Conservation (phyloP, 2,797 vertebrate genomes). For the Dermochelys coriacea region DNA sequence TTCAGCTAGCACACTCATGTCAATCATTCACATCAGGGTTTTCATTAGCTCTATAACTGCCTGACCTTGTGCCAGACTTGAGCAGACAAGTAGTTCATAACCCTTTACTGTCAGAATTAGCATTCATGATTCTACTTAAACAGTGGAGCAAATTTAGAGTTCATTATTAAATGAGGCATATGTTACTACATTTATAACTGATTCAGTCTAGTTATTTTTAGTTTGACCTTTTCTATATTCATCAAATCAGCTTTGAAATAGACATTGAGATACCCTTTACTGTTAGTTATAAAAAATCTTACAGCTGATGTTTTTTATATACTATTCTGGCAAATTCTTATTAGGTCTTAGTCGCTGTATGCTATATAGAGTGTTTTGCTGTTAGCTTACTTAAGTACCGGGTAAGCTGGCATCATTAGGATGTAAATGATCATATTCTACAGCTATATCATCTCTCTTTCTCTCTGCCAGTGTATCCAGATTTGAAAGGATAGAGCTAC, state of each 20-base stretch:
- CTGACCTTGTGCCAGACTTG: constrained; percentile 76
- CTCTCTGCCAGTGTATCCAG: not conserved
- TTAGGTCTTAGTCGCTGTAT: constrained; percentile 41
- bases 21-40: constrained; percentile 76
- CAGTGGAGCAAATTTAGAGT: constrained; percentile 79
- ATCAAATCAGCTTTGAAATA: constrained; percentile 83
- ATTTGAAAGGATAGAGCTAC: constrained; percentile 20
- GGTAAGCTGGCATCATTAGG: not conserved
- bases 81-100: constrained; percentile 80
- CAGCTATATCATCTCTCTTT: constrained; percentile 8
- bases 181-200: constrained; percentile 82
- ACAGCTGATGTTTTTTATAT: constrained; percentile 54
- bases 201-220: constrained; percentile 84
- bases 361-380: constrained; percentile 49
- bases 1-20: constrained; percentile 47
- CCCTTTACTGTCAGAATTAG: constrained; percentile 81
- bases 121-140: constrained; percentile 81
- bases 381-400: constrained; percentile 71
- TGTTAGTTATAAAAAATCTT: constrained; percentile 75
- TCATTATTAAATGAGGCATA: constrained; percentile 85
- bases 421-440: constrained; percentile 52
- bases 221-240: constrained; percentile 85
- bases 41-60: constrained; percentile 74
- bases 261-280: constrained; percentile 82
- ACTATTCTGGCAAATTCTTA: constrained; percentile 58